phyloP scores from a whole-genome alignment of 2,797 vertebrate genomes.

The Luscinia luscinia region DNA sequence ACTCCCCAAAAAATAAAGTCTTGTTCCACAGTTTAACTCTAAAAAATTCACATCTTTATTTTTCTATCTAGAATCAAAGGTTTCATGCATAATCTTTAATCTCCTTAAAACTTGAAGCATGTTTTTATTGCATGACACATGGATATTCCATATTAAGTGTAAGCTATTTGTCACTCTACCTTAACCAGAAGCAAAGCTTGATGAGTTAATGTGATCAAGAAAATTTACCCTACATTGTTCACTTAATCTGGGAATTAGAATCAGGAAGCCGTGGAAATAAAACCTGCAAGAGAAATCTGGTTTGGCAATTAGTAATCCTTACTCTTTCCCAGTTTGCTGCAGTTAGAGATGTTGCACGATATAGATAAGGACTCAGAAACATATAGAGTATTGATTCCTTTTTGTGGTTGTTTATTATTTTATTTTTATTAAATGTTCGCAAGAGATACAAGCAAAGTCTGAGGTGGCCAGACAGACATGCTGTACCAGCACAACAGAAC shows the following conservation, averaged over 20 bases:
- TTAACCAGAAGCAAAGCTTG: neutral
- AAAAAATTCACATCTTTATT: neutral
- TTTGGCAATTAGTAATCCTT: slow-evolving; percentile 27
- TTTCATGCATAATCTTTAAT: neutral
- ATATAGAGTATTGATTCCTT: neutral
- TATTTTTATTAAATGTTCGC: slow-evolving; percentile 37
- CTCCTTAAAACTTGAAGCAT: neutral
- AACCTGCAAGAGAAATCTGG: neutral
- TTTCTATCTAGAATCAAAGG: neutral
- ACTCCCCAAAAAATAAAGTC: neutral
- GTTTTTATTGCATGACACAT: neutral
- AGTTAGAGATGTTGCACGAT: neutral
- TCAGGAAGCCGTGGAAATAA: neutral
- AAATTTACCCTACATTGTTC: neutral
- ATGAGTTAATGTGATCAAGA: neutral
- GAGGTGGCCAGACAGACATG: slow-evolving; percentile 10
- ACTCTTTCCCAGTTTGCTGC: neutral
- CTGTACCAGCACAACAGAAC: slow-evolving; percentile 26
- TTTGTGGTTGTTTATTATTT: slow-evolving; percentile 27
- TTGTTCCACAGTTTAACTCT: neutral
- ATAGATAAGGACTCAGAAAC: neutral
- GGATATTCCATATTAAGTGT: neutral
- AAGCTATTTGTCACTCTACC: neutral
- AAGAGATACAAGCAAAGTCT: slow-evolving; percentile 23
- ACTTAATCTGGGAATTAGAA: neutral